Percentiles rank a stretch among this genome's conserved stretches.
These are phyloP conservation scores for Lepas anatifera DNA, from an alignment of 2,888 invertebrate genomes.

Conservation along the genomic window DNA sequence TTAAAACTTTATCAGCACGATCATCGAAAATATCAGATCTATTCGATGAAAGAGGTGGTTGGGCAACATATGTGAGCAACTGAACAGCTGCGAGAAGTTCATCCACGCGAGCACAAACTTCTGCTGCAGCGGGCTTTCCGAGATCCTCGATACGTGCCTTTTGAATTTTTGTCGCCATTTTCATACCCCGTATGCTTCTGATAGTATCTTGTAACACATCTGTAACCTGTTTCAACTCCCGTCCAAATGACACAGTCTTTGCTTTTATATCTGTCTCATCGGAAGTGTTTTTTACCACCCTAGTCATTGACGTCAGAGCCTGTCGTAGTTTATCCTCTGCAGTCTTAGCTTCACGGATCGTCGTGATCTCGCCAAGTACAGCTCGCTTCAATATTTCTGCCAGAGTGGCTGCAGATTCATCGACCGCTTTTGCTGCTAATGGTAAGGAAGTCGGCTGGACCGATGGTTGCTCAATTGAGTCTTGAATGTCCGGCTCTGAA, in stretches of 20 bases:
- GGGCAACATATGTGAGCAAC: no score
- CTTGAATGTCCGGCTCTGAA: no score
- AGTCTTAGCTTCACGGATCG: not conserved
- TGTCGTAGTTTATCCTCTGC: not conserved
- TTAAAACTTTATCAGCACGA: not conserved
- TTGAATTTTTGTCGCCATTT: not conserved
- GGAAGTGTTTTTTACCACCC: not conserved
- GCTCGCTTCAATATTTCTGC: not conserved
- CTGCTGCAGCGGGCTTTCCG: not conserved
- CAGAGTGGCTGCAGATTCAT: not conserved
- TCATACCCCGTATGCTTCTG: not conserved
- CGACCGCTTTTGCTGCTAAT: not conserved
- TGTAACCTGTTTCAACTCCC: not conserved
- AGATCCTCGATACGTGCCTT: not conserved
- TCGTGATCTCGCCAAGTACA: not conserved
- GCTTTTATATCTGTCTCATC: not conserved
- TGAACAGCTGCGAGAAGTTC: not conserved
- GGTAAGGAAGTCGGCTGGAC: no score
- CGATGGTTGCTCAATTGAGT: no score
- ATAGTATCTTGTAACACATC: not conserved
- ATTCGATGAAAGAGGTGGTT: no score
- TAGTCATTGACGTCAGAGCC: not conserved
- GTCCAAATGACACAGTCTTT: not conserved
- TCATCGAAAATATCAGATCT: no score
- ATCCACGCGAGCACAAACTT: not conserved